Conservation (phyloP, 2,113 vertebrate genomes). For the Saccopteryx bilineata region DNA sequence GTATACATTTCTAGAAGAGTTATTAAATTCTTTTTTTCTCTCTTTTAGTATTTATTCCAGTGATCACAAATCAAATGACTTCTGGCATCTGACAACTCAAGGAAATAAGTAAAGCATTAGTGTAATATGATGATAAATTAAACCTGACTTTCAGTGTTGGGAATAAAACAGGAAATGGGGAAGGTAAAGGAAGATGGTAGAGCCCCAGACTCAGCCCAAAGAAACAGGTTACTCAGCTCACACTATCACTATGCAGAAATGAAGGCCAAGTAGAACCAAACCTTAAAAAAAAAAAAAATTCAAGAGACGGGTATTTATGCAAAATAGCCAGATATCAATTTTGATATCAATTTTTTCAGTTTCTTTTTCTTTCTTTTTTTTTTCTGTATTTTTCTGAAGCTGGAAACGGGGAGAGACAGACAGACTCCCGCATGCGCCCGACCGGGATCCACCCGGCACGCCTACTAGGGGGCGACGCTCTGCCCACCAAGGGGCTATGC, state of each 20-base stretch:
- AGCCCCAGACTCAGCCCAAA: too few relatives aligned
- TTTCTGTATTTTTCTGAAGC: too few relatives aligned
- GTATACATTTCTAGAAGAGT: neutral
- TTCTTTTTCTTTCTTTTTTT: too few relatives aligned
- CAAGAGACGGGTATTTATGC: neutral
- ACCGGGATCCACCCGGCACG: too few relatives aligned
- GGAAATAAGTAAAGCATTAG: neutral
- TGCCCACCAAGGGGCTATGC: too few relatives aligned
- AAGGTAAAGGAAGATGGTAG: neutral
- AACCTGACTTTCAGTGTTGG: neutral
- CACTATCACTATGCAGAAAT: neutral
- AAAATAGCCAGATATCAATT: neutral
- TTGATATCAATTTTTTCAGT: neutral
- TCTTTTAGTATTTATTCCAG: neutral
- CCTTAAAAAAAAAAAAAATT: neutral
- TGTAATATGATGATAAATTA: neutral
- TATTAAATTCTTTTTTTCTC: neutral
- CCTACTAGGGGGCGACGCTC: too few relatives aligned
- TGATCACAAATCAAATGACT: slow-evolving; percentile 24
- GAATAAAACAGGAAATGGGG: neutral
- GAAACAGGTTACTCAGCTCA: neutral
- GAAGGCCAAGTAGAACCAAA: neutral
- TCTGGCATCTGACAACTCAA: neutral
- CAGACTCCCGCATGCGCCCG: too few relatives aligned
- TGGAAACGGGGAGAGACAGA: too few relatives aligned